Percentiles rank a stretch among this genome's conserved stretches.
Conservation (phyloP, 2,113 vertebrate species). For the Malurus alboscapulatus region DNA sequence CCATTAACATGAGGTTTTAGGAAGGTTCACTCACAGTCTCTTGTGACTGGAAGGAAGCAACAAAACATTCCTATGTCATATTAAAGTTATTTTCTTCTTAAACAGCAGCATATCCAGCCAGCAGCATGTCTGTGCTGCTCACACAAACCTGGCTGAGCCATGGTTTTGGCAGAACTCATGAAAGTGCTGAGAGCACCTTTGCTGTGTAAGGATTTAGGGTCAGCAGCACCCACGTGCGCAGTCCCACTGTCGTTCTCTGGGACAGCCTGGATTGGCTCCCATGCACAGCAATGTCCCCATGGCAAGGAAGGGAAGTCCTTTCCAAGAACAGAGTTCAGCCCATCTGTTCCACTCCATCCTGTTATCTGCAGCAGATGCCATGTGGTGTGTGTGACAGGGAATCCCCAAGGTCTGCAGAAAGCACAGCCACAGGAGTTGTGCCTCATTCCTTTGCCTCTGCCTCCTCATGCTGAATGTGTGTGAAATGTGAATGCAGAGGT, state of each 20-base stretch:
- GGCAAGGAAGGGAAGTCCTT: neutral
- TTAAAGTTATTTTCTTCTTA: neutral
- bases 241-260: neutral
- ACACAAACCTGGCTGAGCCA: neutral
- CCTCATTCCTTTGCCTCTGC: neutral
- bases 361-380: neutral
- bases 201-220: neutral
- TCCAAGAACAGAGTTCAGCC: neutral
- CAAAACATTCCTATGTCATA: neutral
- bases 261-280: neutral
- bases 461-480: neutral
- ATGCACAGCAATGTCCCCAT: neutral
- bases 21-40: neutral
- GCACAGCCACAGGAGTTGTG: neutral
- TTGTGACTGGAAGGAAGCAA: neutral
- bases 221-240: rapidly evolving
- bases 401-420: neutral
- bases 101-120: neutral
- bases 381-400: neutral
- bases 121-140: neutral
- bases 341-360: neutral
- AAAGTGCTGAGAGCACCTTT: neutral
- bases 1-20: neutral
- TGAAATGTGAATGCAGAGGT: neutral
- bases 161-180: neutral